Base-by-base conservation (phyloP, 92 coral and sea anemone genomes). In the Scolanthus callimorphus region DNA sequence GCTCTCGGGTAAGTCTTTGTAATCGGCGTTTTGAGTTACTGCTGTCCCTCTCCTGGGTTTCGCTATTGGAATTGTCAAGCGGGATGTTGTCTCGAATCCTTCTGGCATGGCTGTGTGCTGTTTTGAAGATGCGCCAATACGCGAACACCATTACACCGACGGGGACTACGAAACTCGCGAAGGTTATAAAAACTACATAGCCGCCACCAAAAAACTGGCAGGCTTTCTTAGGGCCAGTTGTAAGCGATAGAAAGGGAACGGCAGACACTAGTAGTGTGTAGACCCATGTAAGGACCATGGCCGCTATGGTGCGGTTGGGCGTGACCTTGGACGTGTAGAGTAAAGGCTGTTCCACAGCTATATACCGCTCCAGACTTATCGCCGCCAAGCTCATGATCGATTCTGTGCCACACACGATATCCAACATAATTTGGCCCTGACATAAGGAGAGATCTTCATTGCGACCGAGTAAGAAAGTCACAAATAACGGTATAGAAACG, bases 301-400 rank as follows among this genome's bases (percentile, higher is more conserved):
- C 82, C 25, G 69, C 29, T 0, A 66, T 49, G 39, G 94, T 88
- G 13, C 95, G 85, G 11, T 41, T 49, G 10, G 89, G 72, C 17
- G 98, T 80, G 1, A 88, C 90, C 19, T 77, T 62, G 4, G 86
- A 44, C 30, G 73, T 79, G 56, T 92, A 92, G 38, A 70, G 90
- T 6, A 92, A 64, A 1, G 96, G 95, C 29, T 84, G 73, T 20
- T 72, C 85, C 1, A 92, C 87, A 2, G 98, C 96, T 15, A 88
- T 73, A 77, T 83, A 92, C 1, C 98, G 83, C 57, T 92, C 98
- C 8, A 85, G 64, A 49, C 96, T 84, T 27, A 92, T 92, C 20
- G 74, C 71, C 2, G 90, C 86, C 10, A 92, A 77, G 24, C 86
- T 80, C 13, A 92, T 65, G 29, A 92, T 84, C 26, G 96, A 73